phyloP scores from a whole-genome alignment of 2,888 invertebrate species.

The Venustoraphidia nigricollis region DNA sequence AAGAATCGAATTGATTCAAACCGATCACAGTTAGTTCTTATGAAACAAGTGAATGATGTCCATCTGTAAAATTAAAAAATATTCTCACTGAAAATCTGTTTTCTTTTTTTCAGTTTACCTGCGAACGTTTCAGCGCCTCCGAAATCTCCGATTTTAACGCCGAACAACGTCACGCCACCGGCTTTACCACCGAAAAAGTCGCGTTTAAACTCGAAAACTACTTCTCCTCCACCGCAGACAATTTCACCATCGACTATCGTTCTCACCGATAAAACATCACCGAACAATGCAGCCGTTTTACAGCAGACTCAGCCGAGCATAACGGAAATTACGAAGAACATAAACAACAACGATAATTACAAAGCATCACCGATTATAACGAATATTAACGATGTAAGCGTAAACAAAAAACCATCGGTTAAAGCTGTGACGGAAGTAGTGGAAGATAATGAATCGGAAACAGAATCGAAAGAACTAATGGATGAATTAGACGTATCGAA shows the following conservation, averaged over 20 bases:
- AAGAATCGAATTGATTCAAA: too few species aligned
- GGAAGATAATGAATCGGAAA: constrained; percentile 7
- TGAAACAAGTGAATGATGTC: too few species aligned
- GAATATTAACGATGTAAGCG: too few species aligned
- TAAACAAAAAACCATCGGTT: too few species aligned
- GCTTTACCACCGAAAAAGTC: constrained; percentile 44
- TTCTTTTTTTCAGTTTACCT: background rate
- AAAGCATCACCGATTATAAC: too few species aligned
- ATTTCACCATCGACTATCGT: constrained; percentile 8
- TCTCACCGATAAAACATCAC: background rate
- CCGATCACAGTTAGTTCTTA: too few species aligned
- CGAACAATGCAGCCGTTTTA: constrained; percentile 2
- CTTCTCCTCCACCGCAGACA: constrained; percentile 30
- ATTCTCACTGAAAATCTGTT: too few species aligned
- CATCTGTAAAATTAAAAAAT: too few species aligned
- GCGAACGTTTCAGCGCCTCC: constrained; percentile 13
- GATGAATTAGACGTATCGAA: constrained; percentile 70
- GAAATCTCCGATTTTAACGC: constrained; percentile 12
- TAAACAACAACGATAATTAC: background rate
- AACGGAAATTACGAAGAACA: background rate
- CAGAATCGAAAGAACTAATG: constrained; percentile 39
- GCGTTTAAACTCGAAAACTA: constrained; percentile 31
- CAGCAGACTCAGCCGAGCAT: background rate
- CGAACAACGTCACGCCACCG: constrained; percentile 30
- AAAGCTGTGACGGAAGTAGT: background rate